Evolutionary conservation across 2,797 vertebrate species (phyloP).

Genomic region (Austrolebias charrua): DNA sequence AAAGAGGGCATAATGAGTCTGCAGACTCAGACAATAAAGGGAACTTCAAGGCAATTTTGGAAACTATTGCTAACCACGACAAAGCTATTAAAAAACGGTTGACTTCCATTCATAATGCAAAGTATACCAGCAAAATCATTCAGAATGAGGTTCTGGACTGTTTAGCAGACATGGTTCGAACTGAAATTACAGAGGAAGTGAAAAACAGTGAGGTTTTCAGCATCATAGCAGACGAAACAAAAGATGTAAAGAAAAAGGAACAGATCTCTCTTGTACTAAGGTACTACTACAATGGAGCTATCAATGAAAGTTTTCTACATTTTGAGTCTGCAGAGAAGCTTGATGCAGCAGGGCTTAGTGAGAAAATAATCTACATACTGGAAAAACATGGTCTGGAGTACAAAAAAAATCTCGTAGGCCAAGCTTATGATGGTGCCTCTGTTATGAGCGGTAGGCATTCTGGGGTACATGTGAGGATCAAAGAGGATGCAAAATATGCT

Average conservation of each 20-base stretch:
- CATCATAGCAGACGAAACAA: neutral
- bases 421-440: neutral
- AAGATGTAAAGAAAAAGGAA: neutral
- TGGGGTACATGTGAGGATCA: neutral
- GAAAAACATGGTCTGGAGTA: neutral
- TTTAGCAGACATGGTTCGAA: neutral
- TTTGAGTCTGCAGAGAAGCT: neutral
- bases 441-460: neutral
- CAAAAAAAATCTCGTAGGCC: neutral
- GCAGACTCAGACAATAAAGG: neutral
- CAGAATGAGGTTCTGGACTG: neutral
- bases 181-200: neutral
- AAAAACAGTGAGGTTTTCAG: neutral
- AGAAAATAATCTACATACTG: neutral
- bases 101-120: neutral
- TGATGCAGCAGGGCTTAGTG: neutral
- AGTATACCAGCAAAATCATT: neutral
- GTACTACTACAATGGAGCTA: neutral
- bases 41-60: neutral
- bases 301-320: neutral
- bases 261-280: slow-evolving; percentile 5
- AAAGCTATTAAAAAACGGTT: neutral
- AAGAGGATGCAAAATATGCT: neutral
- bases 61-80: neutral
- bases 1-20: neutral